These are phyloP conservation scores for Euwallacea similis DNA, from an alignment of 1,140 invertebrate species.

Conservation along the genomic window DNA sequence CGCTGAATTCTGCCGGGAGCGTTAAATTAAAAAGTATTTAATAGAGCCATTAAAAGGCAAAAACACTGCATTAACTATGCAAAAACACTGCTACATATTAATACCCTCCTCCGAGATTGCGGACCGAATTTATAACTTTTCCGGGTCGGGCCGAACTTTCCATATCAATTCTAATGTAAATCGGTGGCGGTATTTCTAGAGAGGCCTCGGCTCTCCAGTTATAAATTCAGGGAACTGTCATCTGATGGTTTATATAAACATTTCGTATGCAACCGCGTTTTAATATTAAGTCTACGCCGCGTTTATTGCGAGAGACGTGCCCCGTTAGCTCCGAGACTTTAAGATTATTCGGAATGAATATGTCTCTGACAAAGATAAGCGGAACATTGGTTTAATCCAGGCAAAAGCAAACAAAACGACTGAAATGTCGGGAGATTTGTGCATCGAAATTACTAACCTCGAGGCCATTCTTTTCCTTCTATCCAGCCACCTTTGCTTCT, in stretches of 20 bases:
- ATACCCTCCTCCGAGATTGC: conserved; percentile 3
- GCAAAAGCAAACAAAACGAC: not conserved
- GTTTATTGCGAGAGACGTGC: not conserved
- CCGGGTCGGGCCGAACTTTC: conserved; percentile 13
- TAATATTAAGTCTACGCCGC: conserved; percentile 23
- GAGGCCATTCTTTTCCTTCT: conserved; percentile 72
- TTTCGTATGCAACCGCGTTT: conserved; percentile 15
- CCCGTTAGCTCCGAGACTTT: not conserved
- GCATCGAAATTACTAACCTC: conserved; percentile 52
- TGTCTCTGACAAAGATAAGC: conserved; percentile 12
- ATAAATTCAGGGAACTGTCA: conserved; percentile 28
- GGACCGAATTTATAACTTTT: not conserved
- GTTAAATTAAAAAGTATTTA: no score
- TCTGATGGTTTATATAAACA: conserved; percentile 13
- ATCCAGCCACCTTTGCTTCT: conserved; percentile 73
- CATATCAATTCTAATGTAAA: conserved; percentile 30
- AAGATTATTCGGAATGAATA: conserved; percentile 6
- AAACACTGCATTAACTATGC: not conserved
- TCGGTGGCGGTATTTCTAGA: conserved; percentile 1
- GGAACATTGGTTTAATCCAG: not conserved
- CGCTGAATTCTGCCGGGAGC: not conserved
- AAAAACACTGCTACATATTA: conserved; percentile 11
- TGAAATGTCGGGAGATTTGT: not conserved
- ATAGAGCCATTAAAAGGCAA: no score
- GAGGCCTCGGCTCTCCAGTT: conserved; percentile 12